phyloP scores from a whole-genome alignment of 2,888 invertebrate species.

The Lepidochitona cinerea region DNA sequence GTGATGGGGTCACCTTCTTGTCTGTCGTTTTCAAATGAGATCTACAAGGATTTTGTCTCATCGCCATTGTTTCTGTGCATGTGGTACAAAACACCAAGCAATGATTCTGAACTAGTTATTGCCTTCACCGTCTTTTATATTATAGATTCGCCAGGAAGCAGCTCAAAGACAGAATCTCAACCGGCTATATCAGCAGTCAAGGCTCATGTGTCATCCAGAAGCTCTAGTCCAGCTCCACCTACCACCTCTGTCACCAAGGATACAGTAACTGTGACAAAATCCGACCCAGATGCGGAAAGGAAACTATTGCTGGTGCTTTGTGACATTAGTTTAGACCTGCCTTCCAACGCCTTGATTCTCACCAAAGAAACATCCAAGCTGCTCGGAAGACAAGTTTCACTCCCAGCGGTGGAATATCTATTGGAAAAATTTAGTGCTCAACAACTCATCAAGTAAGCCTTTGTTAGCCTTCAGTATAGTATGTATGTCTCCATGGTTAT shows the following conservation, averaged over 20 bases:
- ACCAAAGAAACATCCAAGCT: conserved; percentile 75
- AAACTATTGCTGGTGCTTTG: conserved; percentile 79
- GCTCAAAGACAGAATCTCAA: too few species aligned
- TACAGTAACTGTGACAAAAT: background rate
- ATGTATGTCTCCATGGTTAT: too few species aligned
- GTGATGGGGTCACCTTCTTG: too few species aligned
- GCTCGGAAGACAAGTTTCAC: conserved; percentile 74
- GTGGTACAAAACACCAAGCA: too few species aligned
- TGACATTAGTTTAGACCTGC: conserved; percentile 80
- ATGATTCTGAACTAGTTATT: too few species aligned
- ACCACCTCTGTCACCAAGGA: background rate
- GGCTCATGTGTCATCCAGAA: background rate
- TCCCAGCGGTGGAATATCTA: conserved; percentile 80
- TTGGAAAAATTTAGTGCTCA: conserved; percentile 85
- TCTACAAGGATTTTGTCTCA: too few species aligned
- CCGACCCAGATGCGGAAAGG: conserved; percentile 77
- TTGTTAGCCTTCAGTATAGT: too few species aligned
- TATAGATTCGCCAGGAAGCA: too few species aligned
- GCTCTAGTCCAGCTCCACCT: background rate
- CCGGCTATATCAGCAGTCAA: too few species aligned
- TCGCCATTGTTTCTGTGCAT: too few species aligned
- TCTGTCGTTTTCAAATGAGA: too few species aligned
- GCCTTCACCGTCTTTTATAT: too few species aligned
- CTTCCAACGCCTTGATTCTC: conserved; percentile 80
- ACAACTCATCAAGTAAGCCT: conserved; percentile 76